Base-by-base conservation (phyloP, 2,797 vertebrate species). In the Macroramphosus scolopax region DNA sequence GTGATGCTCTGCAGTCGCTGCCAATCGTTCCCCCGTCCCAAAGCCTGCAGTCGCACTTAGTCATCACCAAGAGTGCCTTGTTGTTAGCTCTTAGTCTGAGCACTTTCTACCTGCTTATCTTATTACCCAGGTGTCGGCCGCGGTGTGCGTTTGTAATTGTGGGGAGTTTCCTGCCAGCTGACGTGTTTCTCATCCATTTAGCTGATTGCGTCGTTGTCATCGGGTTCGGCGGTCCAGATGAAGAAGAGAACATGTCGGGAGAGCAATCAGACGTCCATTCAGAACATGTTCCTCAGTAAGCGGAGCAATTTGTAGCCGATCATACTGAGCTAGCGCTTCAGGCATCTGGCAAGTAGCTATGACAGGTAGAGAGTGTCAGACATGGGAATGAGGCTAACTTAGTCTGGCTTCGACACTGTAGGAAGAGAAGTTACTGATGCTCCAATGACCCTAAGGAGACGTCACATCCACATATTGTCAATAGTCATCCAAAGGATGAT, bases 61-160 rank as follows among this genome's bases (percentile, higher is more conserved):
- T 77, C 68, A 62, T 83, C 68, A 72, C 75, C 53, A 68, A 60
- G 78, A 86, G 77, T 72, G 69, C 53, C 64, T 71, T 64, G 56
- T 84, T 79, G 70, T 84, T 82, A 77, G 72, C 75, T 70, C 77
- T 80, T 75, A 74, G 74, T 45, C 71, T 55, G 58, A 77, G 76
- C 75, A 74, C 72, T 73, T 78, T 80, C 64, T 83, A 81, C 63
- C 72, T 79, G 79, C 75, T 82, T 78, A 84, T 85, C 81, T 75
- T 81, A 76, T 83, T 79, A 77, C 63, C 59, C 63, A 77, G 49
- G 68, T 79, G 75, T 73, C 77, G 72, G 60, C 47, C 41, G 51
- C 46, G 53, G 64, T 67, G 63, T 52, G 57, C 51, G 65, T 57
- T 69, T 51, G 67, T 74, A 80, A 82, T 78, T 77, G 76, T 72